Base-by-base conservation (phyloP, 2,888 invertebrate genomes). In the Pimpla rufipes region DNA sequence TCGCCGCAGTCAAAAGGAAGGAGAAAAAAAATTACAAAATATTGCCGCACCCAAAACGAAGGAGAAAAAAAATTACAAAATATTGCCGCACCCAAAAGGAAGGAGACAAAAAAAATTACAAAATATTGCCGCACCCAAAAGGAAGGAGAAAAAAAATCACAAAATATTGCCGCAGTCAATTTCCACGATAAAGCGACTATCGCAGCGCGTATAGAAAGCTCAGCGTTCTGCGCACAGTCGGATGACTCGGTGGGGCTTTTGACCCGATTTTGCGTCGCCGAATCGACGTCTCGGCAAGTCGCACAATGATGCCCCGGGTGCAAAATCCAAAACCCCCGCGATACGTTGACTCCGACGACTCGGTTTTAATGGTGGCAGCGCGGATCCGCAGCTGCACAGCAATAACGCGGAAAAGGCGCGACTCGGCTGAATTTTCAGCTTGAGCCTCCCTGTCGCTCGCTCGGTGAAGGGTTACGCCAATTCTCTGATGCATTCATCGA, bases 381-480 rank as follows among this genome's bases (percentile, higher is more conserved):
- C 45, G 11, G 18, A 76, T 73, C 50, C 42, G 57, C 66, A 66
- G 57, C n/a, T n/a, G n/a, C n/a, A 5, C 37, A 67, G 81, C 66
- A 81, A 81, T 81, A 81, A 81, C 71, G 66, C 42, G 70, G 64
- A 68, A 81, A 81, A 70, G 64, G 64, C 76, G 50, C 80, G 57
- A 76, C 76, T 77, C 71, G 71, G 76, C 71, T 77, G 67, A 77
- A 81, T 57, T 55, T n/a, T n/a, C n/a, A n/a, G 10, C 29, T 64
- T 16, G 40, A 71, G 47, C 37, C 18, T 23, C 52, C 29, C 23
- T 70, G 59, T 29, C 29, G 29, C 79, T 21, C 55, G 35, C 47
- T 29, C 62, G 52, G 71, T 37, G 35, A 40, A 29, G 5, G 29
- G 62, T 74, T 73, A 42, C 67, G 62, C 67, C 73, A 67, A 71